A percentile compares a stretch with the other conserved stretches of the same genome.
These are phyloP conservation scores for Rattus norvegicus DNA, from an alignment of 2,113 vertebrate genomes.

Conservation along the genomic window DNA sequence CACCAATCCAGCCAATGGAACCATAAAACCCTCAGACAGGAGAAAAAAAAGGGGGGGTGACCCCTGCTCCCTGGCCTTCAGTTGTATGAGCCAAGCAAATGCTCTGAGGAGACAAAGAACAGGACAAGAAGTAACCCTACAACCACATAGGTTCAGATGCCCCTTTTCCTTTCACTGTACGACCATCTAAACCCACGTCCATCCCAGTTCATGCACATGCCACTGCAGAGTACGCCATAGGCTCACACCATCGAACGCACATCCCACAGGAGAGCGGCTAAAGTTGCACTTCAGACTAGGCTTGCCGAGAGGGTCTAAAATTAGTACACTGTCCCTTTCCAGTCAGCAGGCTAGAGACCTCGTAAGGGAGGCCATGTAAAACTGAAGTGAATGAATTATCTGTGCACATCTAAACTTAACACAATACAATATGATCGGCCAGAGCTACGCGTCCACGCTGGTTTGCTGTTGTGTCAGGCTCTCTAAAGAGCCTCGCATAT, in stretches of 20 bases:
- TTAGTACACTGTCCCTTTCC: not conserved
- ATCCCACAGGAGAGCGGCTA: not conserved
- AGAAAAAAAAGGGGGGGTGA: not conserved
- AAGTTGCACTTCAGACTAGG: not conserved
- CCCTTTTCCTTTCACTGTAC: not conserved
- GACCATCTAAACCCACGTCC: not conserved
- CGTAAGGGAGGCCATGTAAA: not conserved
- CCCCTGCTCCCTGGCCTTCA: not conserved
- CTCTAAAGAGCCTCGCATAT: not conserved
- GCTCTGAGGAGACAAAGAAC: not conserved
- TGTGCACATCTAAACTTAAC: slow-evolving; percentile 46
- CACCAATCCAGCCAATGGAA: not conserved
- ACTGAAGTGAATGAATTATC: slow-evolving; percentile 38
- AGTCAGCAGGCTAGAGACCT: not conserved
- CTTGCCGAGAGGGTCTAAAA: not conserved
- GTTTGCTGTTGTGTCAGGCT: not conserved
- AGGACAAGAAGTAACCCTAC: not conserved
- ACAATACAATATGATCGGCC: slow-evolving; percentile 24
- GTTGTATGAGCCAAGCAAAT: not conserved
- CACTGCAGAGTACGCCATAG: not conserved
- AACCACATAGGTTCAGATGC: not conserved
- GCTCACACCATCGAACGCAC: not conserved
- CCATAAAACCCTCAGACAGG: not conserved
- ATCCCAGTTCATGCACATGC: not conserved
- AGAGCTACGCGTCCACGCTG: not conserved